Conservation (phyloP, 2,797 vertebrate genomes). For the Caiman crocodilus region DNA sequence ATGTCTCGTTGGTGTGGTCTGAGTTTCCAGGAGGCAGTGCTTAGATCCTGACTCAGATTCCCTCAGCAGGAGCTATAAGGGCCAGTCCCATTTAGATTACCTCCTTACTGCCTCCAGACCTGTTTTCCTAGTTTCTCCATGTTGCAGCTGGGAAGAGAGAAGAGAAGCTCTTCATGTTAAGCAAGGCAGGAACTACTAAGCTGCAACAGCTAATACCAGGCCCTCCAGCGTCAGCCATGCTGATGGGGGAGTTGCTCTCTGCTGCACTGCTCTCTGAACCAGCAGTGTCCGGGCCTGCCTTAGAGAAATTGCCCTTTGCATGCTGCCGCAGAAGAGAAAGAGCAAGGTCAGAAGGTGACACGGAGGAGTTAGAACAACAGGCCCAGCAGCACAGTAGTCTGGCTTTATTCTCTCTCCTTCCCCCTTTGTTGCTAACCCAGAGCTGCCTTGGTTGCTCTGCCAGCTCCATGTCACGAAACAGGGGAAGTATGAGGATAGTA, state of each 20-base stretch:
- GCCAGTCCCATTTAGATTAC: too few relatives aligned
- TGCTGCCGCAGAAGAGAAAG: conserved; percentile 19
- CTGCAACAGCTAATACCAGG: neutral
- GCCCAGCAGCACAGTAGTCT: conserved; percentile 8
- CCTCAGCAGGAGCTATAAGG: neutral
- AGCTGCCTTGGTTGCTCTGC: too few relatives aligned
- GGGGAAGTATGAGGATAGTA: neutral
- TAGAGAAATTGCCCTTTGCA: neutral
- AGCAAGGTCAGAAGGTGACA: conserved; percentile 15
- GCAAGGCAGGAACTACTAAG: neutral
- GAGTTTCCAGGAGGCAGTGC: neutral
- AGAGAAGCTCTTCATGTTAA: neutral
- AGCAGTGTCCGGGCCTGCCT: neutral
- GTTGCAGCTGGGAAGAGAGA: neutral
- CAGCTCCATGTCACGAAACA: neutral
- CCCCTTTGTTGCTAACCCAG: neutral
- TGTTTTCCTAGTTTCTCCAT: too few relatives aligned
- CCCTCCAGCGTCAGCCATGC: neutral
- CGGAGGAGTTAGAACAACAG: neutral
- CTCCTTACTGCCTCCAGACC: too few relatives aligned
- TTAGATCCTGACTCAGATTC: neutral
- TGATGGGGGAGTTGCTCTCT: neutral
- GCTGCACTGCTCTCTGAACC: neutral
- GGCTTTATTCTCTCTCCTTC: neutral
- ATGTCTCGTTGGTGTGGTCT: neutral